phyloP scores from a whole-genome alignment of 2,797 vertebrate genomes.

The Buphagus erythrorhynchus region DNA sequence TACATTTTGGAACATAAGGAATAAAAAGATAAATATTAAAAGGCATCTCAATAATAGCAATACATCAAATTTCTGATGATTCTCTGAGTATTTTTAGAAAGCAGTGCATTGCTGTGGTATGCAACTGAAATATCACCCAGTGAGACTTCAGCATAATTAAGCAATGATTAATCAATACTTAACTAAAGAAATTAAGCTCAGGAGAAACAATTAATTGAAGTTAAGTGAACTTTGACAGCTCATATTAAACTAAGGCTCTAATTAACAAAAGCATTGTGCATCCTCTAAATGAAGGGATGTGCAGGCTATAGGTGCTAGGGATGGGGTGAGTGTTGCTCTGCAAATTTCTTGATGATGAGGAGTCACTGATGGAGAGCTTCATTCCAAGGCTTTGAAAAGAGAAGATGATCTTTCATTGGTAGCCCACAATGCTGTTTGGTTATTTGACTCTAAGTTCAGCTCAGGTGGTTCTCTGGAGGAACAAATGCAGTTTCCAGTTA shows the following conservation, averaged over 20 bases:
- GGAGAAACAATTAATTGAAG: conserved; percentile 73
- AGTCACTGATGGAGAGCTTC: not conserved
- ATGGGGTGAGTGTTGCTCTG: not conserved
- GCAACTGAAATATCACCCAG: conserved; percentile 55
- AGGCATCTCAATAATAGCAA: conserved; percentile 43
- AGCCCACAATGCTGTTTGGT: not conserved
- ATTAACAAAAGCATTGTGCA: conserved; percentile 61
- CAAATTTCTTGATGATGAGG: not conserved
- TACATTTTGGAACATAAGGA: not conserved
- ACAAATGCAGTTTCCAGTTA: not conserved
- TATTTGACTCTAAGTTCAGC: not conserved
- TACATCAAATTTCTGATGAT: conserved; percentile 14
- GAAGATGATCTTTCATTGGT: not conserved
- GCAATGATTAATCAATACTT: conserved; percentile 73
- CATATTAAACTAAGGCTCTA: conserved; percentile 61
- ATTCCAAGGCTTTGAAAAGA: not conserved
- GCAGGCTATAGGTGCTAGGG: not conserved
- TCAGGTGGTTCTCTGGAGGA: not conserved
- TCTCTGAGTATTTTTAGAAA: conserved; percentile 51
- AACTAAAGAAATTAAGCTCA: conserved; percentile 69
- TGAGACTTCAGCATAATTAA: conserved; percentile 62
- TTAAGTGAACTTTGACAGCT: conserved; percentile 73
- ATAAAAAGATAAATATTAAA: conserved; percentile 52
- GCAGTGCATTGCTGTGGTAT: not conserved
- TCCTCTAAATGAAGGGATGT: conserved; percentile 21